Percentiles rank a stretch among this genome's conserved stretches.
These are phyloP conservation scores for Bubo bubo DNA, from an alignment of 2,113 vertebrate species.

Conservation along the genomic window DNA sequence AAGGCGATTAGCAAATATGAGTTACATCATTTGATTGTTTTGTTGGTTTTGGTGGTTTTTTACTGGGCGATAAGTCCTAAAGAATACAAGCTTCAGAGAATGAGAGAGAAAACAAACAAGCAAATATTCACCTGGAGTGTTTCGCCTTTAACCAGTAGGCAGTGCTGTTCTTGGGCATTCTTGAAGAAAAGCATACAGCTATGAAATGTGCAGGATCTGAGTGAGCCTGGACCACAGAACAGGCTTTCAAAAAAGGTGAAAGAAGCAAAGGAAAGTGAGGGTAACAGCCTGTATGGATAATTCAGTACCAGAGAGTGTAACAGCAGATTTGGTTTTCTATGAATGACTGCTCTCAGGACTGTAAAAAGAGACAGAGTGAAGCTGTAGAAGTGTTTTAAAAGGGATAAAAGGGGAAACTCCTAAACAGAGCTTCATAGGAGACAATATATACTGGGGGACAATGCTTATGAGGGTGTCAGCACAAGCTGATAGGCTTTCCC, in stretches of 20 bases:
- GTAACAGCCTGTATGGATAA: background rate
- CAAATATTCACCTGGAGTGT: background rate
- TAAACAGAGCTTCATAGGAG: background rate
- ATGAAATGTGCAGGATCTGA: background rate
- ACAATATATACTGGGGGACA: background rate
- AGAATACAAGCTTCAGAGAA: background rate
- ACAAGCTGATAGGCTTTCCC: background rate
- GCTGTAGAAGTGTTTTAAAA: background rate
- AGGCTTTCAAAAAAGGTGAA: background rate
- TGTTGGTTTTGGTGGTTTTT: background rate
- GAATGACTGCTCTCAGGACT: background rate
- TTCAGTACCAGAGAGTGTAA: background rate
- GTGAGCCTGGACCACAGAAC: background rate
- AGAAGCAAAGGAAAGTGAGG: background rate
- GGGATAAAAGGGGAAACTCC: background rate
- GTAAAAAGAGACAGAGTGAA: background rate
- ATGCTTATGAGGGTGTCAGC: background rate
- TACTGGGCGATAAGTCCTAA: background rate
- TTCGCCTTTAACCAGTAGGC: background rate
- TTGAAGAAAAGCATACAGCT: background rate
- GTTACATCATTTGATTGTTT: background rate
- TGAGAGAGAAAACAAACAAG: background rate
- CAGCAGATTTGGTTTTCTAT: background rate
- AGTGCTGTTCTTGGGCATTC: background rate
- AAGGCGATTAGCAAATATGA: background rate